These are phyloP conservation scores for Gallinago media DNA, from an alignment of 2,113 vertebrate genomes.

Conservation along the genomic window DNA sequence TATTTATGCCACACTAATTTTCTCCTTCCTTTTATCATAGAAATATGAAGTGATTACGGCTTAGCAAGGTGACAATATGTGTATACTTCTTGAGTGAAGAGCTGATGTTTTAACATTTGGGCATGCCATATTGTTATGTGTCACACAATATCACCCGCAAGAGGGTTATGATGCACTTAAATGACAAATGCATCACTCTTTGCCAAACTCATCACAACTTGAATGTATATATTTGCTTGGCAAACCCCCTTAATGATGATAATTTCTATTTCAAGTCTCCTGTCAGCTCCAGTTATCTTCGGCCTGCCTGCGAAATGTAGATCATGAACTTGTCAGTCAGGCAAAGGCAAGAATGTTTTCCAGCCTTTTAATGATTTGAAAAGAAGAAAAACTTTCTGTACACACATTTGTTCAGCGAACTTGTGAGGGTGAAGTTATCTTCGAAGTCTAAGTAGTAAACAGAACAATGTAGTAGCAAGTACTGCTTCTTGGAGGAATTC, in stretches of 20 bases:
- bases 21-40: conserved; percentile 12
- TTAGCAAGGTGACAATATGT: background rate
- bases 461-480: background rate
- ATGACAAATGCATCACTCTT: background rate
- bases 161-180: background rate
- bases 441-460: background rate
- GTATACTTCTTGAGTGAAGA: background rate
- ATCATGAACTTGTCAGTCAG: background rate
- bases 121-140: background rate
- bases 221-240: background rate
- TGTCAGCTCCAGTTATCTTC: background rate
- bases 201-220: background rate
- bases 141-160: background rate
- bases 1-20: background rate
- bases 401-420: background rate
- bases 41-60: background rate
- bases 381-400: background rate
- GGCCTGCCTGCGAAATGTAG: background rate
- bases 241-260: background rate
- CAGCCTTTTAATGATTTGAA: background rate
- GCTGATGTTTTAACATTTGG: background rate
- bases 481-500: background rate
- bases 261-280: background rate
- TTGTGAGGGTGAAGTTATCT: background rate
- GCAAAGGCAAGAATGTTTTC: background rate